phyloP scores from a whole-genome alignment of 30 jellyfish, hydroid and myxozoan species.

The Aurelia sp. region DNA sequence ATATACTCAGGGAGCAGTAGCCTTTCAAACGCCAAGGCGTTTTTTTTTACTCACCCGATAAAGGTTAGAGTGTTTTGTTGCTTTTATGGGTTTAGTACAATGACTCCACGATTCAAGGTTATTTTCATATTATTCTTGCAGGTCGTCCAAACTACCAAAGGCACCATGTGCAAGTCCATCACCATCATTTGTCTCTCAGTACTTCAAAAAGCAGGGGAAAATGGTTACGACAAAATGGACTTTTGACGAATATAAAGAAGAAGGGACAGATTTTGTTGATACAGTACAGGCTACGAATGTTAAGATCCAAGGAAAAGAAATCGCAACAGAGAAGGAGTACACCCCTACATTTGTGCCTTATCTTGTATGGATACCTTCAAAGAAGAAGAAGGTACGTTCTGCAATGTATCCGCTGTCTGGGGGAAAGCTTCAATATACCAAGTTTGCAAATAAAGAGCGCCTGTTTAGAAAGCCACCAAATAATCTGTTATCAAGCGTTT shows the following conservation, averaged over 20 bases:
- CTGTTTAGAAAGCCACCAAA: too few species aligned
- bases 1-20: too few species aligned
- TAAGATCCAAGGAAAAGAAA: conserved; percentile 16
- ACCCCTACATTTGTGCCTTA: conserved; percentile 15
- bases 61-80: too few species aligned
- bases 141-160: conserved; percentile 33
- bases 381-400: conserved; percentile 1
- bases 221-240: background rate
- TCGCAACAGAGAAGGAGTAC: background rate
- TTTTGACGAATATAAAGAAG: background rate
- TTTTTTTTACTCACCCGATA: too few species aligned
- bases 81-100: too few species aligned
- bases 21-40: too few species aligned
- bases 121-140: background rate
- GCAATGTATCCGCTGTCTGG: too few species aligned
- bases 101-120: too few species aligned
- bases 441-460: too few species aligned
- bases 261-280: background rate
- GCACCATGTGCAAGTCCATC: conserved; percentile 66
- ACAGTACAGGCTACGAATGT: conserved; percentile 14
- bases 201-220: conserved; percentile 14
- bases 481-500: too few species aligned
- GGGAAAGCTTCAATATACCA: too few species aligned
- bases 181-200: conserved; percentile 41
- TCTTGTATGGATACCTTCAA: conserved; percentile 67